A percentile compares a stretch with the other conserved stretches of the same genome.
These are phyloP conservation scores for Cephonodes hylas DNA, from an alignment of 2,888 invertebrate species.

Conservation along the genomic window DNA sequence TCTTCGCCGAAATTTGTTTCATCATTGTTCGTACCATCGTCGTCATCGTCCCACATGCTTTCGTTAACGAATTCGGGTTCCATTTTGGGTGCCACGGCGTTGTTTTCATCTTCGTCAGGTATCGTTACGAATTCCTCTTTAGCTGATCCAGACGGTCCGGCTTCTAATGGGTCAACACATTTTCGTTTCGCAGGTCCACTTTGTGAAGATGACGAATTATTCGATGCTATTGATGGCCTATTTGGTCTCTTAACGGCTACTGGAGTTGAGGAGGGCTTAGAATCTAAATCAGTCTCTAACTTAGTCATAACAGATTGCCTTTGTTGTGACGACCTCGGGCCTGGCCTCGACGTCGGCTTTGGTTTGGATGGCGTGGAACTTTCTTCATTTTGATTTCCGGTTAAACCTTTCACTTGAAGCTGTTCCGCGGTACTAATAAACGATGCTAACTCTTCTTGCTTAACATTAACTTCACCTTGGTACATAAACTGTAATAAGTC, in stretches of 20 bases:
- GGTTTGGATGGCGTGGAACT: slow-evolving; percentile 81
- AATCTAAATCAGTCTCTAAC: slow-evolving; percentile 82
- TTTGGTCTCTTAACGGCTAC: slow-evolving; percentile 83
- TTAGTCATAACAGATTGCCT: slow-evolving; percentile 83
- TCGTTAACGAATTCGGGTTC: slow-evolving; percentile 85
- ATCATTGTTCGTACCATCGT: slow-evolving; percentile 83
- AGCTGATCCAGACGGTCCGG: slow-evolving; percentile 80
- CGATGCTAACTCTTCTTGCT: slow-evolving; percentile 86
- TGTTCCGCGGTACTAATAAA: slow-evolving; percentile 88
- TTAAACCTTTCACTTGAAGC: slow-evolving; percentile 86
- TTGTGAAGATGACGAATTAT: slow-evolving; percentile 81
- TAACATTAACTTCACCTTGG: slow-evolving; percentile 86
- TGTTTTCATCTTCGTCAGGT: slow-evolving; percentile 78
- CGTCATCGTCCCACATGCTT: slow-evolving; percentile 81
- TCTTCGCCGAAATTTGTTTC: slow-evolving; percentile 84
- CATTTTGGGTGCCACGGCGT: slow-evolving; percentile 84
- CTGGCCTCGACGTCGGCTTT: slow-evolving; percentile 81
- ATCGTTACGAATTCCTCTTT: slow-evolving; percentile 80
- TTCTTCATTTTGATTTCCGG: slow-evolving; percentile 83
- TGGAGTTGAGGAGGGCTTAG: slow-evolving; percentile 83
- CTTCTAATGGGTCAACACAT: slow-evolving; percentile 83
- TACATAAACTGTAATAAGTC: slow-evolving; percentile 88
- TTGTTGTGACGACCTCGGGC: slow-evolving; percentile 84
- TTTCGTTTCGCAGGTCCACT: slow-evolving; percentile 80
- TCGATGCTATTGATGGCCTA: slow-evolving; percentile 84